phyloP scores from a whole-genome alignment of 2,888 invertebrate genomes.

The Leptodirus hochenwartii region DNA sequence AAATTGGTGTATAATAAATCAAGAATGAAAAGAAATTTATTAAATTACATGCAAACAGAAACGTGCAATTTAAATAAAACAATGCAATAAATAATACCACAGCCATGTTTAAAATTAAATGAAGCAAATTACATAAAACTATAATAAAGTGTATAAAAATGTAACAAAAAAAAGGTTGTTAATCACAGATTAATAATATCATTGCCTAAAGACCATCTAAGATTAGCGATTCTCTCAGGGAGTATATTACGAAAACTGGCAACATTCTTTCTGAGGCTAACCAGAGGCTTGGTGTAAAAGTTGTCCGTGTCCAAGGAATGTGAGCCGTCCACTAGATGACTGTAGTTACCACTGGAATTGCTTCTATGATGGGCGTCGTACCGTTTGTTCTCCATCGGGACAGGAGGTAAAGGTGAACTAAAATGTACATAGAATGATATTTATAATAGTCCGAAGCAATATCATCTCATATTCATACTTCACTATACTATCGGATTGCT shows the following conservation, averaged over 20 bases:
- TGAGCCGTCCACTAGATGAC: conserved; percentile 27
- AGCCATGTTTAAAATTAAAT: conserved; percentile 6
- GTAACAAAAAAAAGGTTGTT: neutral
- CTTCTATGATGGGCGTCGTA: conserved; percentile 22
- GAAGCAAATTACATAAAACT: neutral
- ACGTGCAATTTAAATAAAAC: neutral
- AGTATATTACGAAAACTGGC: conserved; percentile 1
- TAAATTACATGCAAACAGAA: neutral
- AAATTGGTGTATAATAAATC: neutral
- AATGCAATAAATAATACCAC: conserved; percentile 3
- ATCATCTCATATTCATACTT: too few relatives aligned
- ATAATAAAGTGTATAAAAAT: neutral
- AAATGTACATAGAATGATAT: conserved; percentile 11
- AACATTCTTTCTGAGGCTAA: too few relatives aligned
- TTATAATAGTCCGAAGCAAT: neutral
- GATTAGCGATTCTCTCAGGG: conserved; percentile 1
- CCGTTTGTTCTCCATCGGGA: conserved; percentile 51
- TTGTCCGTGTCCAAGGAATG: conserved; percentile 30
- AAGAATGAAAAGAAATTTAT: neutral
- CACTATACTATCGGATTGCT: conserved; percentile 64
- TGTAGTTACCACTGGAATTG: conserved; percentile 31
- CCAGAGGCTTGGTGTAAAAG: conserved; percentile 57
- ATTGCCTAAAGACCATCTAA: neutral
- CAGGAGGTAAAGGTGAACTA: conserved; percentile 66
- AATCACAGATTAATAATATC: conserved; percentile 1